Evolutionary conservation across 1,140 invertebrate genomes (phyloP), one percentile per base, ranked within the genome.

Genomic region (Eciton burchellii): DNA sequence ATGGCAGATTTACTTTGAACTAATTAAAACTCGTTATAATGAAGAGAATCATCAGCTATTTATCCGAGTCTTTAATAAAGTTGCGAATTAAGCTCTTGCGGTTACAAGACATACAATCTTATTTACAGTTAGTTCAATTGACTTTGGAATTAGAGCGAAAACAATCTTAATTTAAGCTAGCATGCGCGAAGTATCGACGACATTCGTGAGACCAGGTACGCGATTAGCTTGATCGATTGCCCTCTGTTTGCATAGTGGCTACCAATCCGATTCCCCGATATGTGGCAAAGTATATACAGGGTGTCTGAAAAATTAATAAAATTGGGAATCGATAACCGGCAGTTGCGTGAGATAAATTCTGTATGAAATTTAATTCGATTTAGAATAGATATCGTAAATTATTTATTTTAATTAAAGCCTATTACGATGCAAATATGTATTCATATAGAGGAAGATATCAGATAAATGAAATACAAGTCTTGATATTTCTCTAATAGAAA

Each of bases 181-280:
- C 3, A 29, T 6, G 35, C 8, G 19, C 43, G 71, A 24, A 60
- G 12, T 41, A 63, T 21, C 26, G 24, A 29, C 1, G 71, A 73
- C 9, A 19, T 49, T 63, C 62, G 41, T 47, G 24, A 29, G n/a
- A 74, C 26, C 8, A 47, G 12, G 8, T 62, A 49, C n/a, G 35
- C 35, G 19, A 74, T 63, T 49, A 63, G 57, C 6, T 49, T 72
- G 52, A 43, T 57, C 35, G 68, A 72, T 72, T 52, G 26, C 43
- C n/a, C 43, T 11, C n/a, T 62, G 52, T 56, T 74, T 62, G 57
- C 47, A 62, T 49, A 49, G n/a, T 24, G 35, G n/a, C 8, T 49
- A 35, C 12, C n/a, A 35, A 62, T 62, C 3, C 12, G 12, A 74
- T 47, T 60, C 16, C 35, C 9, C 4, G 16, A 35, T 60, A 5